Evolutionary conservation across 2,113 vertebrate genomes (phyloP).

Genomic region (Festucalex cinctus): DNA sequence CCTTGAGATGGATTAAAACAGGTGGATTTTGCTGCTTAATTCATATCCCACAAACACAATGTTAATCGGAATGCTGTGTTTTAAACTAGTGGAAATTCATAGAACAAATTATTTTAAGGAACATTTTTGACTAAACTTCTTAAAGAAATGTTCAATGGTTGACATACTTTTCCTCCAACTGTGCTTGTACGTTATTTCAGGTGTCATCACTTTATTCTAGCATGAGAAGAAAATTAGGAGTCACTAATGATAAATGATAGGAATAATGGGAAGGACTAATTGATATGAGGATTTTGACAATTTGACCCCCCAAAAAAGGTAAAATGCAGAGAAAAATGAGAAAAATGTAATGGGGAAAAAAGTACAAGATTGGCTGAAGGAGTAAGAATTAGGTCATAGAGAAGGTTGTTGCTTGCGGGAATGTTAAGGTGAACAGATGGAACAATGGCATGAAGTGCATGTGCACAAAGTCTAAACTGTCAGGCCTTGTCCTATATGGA

Average conservation of each 20-base stretch:
- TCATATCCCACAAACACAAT: too few species aligned
- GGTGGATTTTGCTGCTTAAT: too few species aligned
- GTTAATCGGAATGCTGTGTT: too few species aligned
- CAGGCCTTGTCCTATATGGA: not conserved
- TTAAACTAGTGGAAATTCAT: too few species aligned
- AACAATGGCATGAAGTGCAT: not conserved
- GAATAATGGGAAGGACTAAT: constrained; percentile 49
- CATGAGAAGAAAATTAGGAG: not conserved
- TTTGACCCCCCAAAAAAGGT: constrained; percentile 22
- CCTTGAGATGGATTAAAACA: too few species aligned
- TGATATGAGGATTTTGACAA: constrained; percentile 47
- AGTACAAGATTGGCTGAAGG: constrained; percentile 17
- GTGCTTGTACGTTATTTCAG: too few species aligned
- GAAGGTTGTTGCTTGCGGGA: not conserved
- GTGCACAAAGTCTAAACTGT: not conserved
- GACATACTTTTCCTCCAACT: too few species aligned
- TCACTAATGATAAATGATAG: constrained; percentile 46
- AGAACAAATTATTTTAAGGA: too few species aligned
- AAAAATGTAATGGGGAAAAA: not conserved
- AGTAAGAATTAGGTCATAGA: constrained; percentile 23
- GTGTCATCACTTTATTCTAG: too few species aligned
- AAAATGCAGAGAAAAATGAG: constrained; percentile 37
- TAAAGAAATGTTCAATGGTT: too few species aligned
- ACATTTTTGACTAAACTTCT: too few species aligned
- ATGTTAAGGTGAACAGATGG: constrained; percentile 13